Evolutionary conservation across 1,140 invertebrate genomes (phyloP).

Genomic region (Holotrichia oblita): DNA sequence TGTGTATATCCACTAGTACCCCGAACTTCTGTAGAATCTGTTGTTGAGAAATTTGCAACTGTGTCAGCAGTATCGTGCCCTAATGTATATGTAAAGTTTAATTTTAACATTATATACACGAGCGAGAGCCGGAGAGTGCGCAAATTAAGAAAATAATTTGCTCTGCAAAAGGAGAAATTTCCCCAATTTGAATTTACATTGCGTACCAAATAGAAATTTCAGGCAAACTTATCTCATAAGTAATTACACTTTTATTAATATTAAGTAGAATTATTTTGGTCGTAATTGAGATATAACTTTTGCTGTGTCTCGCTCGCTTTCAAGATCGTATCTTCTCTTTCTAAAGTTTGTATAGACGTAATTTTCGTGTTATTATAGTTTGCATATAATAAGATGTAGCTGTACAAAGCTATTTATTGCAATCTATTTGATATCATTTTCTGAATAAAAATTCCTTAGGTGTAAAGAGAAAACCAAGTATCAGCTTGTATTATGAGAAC

Average conservation of each 20-base stretch:
- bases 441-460: too few relatives aligned
- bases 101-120: constrained; percentile 1
- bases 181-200: constrained; percentile 17
- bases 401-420: too few relatives aligned
- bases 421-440: too few relatives aligned
- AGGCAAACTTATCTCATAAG: constrained; percentile 7
- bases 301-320: neutral
- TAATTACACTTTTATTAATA: constrained; percentile 18
- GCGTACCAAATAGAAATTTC: constrained; percentile 2
- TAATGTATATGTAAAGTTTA: neutral
- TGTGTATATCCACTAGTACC: neutral
- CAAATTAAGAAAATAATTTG: constrained; percentile 3
- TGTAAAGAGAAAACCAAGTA: too few relatives aligned
- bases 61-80: neutral
- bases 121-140: neutral
- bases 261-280: constrained; percentile 4
- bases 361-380: neutral
- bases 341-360: neutral
- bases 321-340: constrained; percentile 1
- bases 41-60: constrained; percentile 2
- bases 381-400: too few relatives aligned
- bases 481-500: too few relatives aligned
- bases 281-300: constrained; percentile 12
- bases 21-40: neutral
- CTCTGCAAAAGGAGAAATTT: constrained; percentile 1